phyloP scores from a whole-genome alignment of 2,888 invertebrate species.

The Conus canariensis region DNA sequence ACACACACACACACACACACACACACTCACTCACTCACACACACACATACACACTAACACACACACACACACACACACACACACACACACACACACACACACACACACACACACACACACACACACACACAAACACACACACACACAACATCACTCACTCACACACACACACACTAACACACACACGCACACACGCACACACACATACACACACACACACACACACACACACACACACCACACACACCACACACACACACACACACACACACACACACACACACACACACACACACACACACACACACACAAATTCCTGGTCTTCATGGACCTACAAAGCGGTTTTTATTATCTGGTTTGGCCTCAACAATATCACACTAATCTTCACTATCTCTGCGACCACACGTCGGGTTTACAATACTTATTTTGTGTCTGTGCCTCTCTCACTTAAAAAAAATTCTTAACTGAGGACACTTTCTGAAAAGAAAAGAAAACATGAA shows the following conservation, averaged over 20 bases:
- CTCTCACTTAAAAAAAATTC: no score
- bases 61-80: neutral
- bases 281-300: no score
- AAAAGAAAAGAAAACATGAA: no score
- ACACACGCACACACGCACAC: neutral
- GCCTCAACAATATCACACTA: no score
- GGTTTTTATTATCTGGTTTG: no score
- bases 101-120: neutral
- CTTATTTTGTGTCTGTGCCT: no score
- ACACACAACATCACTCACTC: neutral
- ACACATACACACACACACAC: constrained; percentile 13
- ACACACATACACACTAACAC: neutral
- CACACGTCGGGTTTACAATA: no score
- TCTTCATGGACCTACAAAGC: no score
- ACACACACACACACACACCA: neutral
- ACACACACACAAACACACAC: neutral
- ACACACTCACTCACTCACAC: neutral
- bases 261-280: no score
- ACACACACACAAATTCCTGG: no score
- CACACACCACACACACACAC: neutral
- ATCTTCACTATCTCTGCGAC: no score
- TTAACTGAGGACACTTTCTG: no score
- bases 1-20: neutral
- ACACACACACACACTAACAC: neutral
- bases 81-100: neutral